These are phyloP conservation scores for Spisula solida DNA, from an alignment of 2,888 invertebrate species.

Conservation along the genomic window DNA sequence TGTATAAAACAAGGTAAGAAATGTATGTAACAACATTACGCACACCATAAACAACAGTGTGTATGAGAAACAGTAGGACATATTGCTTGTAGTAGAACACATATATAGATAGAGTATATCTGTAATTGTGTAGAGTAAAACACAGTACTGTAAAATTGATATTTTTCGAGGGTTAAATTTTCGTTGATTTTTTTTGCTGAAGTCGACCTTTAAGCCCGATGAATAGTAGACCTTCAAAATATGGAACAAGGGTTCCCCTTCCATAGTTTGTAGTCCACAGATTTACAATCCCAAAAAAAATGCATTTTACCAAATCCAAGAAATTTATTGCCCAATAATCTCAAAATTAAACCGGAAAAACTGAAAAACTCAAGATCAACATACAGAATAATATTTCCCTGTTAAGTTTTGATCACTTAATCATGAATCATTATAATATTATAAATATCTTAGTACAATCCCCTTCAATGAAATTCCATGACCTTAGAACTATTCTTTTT, in stretches of 20 bases:
- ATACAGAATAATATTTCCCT: background rate
- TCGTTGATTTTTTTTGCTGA: no score
- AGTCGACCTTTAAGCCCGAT: no score
- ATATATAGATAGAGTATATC: background rate
- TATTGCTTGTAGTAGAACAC: background rate
- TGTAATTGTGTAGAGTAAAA: no score
- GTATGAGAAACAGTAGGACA: background rate
- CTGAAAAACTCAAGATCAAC: background rate
- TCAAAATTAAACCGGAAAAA: background rate
- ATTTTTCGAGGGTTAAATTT: no score
- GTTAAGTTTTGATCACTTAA: background rate
- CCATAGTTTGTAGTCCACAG: no score
- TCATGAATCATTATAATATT: background rate
- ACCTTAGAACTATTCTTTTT: constrained; percentile 11
- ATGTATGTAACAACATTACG: background rate
- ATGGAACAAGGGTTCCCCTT: no score
- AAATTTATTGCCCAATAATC: no score
- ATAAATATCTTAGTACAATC: background rate
- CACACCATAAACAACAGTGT: background rate
- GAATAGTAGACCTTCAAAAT: no score
- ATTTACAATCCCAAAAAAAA: no score
- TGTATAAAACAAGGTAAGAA: constrained; percentile 14
- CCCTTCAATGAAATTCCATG: background rate
- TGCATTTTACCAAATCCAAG: no score
- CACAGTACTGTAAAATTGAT: no score